Conservation (phyloP, 35 echinoderm and acorn worm species). For the Apostichopus parvimensis region DNA sequence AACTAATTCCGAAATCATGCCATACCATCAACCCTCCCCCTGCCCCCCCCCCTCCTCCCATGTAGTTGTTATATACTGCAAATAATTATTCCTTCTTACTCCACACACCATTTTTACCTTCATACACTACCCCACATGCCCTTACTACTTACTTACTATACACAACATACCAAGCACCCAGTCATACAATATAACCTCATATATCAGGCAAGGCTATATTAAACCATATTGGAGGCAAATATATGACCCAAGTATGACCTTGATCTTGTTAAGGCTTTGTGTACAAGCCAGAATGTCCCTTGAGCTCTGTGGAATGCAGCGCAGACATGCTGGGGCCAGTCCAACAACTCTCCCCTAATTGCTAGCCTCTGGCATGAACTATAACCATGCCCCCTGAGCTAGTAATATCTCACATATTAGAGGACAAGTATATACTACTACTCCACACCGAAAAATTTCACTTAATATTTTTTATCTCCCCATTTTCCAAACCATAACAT, state of each 20-base stretch:
- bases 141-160: neutral
- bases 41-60: no score
- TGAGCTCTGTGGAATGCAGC: slow-evolving; percentile 46
- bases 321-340: slow-evolving; percentile 49
- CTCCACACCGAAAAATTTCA: neutral
- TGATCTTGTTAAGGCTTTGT: slow-evolving; percentile 62
- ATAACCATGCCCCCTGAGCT: slow-evolving; percentile 25
- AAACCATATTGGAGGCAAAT: neutral
- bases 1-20: neutral
- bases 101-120: no score
- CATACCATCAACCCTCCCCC: no score
- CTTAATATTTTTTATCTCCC: slow-evolving; percentile 23
- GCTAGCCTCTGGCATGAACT: slow-evolving; percentile 50
- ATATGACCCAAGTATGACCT: slow-evolving; percentile 39
- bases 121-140: neutral
- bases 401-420: neutral
- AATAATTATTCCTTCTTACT: neutral
- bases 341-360: slow-evolving; percentile 50
- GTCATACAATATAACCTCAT: neutral
- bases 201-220: neutral
- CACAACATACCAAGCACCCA: slow-evolving; percentile 27
- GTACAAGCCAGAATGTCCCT: slow-evolving; percentile 50
- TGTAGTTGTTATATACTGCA: no score
- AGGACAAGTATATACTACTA: neutral
- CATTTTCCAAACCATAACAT: neutral